Conservation (phyloP, 2,797 vertebrate species). For the Pangasius macronema region DNA sequence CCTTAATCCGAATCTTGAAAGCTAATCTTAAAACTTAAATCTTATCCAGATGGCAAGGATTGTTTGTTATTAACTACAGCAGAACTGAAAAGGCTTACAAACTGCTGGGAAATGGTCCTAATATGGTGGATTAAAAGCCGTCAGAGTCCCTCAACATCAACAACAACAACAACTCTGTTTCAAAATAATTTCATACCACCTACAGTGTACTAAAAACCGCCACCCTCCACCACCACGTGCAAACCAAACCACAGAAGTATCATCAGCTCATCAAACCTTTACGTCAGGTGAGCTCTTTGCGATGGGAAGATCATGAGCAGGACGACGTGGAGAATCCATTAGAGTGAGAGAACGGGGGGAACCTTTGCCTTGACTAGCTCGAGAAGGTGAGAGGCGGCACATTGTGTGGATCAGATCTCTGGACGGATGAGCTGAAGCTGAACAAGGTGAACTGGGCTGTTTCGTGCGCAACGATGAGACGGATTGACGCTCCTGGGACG, state of each 20-base stretch:
- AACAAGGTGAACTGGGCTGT: background rate
- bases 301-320: background rate
- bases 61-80: background rate
- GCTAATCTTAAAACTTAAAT: background rate
- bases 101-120: background rate
- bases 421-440: slow-evolving; percentile 24
- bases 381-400: slow-evolving; percentile 47
- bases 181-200: background rate
- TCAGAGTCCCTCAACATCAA: background rate
- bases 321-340: background rate
- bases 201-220: background rate
- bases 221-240: background rate
- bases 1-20: background rate
- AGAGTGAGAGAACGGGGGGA: background rate
- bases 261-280: slow-evolving; percentile 35
- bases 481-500: slow-evolving; percentile 17
- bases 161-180: background rate
- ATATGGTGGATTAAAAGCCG: background rate
- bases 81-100: background rate
- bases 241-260: background rate
- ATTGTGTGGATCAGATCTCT: slow-evolving; percentile 28
- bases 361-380: background rate
- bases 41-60: background rate
- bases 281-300: background rate
- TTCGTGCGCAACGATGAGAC: background rate